Base-by-base conservation (phyloP, 2,113 vertebrate species). In the Ia io region DNA sequence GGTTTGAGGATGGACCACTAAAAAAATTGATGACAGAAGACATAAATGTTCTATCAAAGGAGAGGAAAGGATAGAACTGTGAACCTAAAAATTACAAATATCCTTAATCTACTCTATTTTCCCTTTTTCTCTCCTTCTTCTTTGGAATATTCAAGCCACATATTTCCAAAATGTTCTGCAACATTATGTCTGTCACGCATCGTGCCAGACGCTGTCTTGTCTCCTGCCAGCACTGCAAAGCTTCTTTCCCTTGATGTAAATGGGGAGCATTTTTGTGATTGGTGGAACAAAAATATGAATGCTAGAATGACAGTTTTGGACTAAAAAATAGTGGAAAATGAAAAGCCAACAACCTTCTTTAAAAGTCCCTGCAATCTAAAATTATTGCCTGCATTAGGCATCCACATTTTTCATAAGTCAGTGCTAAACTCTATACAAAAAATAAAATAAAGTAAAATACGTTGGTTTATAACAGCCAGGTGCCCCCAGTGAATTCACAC, bases 221-320 rank as follows among this genome's bases (percentile, higher is more conserved):
- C 90, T 65, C 76, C n/a, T 94, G 88, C 49, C 93, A 96, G 83
- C 1, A 0, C 49, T 63, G 56, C 30, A 88, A 82, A 70, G 2
- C 70, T 84, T 80, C 85, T 91, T 71, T 76, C 59, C 84, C 47
- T 56, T 82, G 79, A 82, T 88, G 59, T 87, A 88, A 93, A 90
- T 89, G 65, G 79, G 69, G 40, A 91, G 30, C 69, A 61, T 59
- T 94, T 95, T 94, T 90, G 23, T 71, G 74, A 91, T 49, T 63
- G 40, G 44, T 79, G 76, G 40, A 87, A 95, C 95, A 93, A 93
- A 97, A 93, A 97, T 92, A 90, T 71, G 85, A 89, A 93, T 93
- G 82, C 61, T 88, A 91, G 40, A 90, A 89, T 78, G 85, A 80
- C 78, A 85, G 47, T 77, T 96, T 85, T 8, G 71, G 42, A 47